Conservation (phyloP, 2,888 invertebrate species). For the Hirtodrosophila cameraria region DNA sequence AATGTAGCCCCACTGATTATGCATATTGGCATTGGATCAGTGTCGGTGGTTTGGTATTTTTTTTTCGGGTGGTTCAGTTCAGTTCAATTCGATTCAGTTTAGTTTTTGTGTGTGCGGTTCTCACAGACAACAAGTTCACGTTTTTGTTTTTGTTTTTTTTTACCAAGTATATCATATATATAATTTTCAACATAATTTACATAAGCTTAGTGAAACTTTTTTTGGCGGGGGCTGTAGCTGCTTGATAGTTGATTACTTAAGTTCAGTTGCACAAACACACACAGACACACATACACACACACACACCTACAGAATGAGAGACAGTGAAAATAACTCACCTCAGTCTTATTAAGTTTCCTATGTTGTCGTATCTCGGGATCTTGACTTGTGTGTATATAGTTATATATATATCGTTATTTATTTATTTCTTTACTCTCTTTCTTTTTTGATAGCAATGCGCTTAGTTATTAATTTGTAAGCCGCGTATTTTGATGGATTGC, state of each 20-base stretch:
- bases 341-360: slow-evolving; percentile 83
- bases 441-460: slow-evolving; percentile 28
- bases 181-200: slow-evolving; percentile 45
- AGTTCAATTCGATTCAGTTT: too few relatives aligned
- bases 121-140: slow-evolving; percentile 27
- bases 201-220: slow-evolving; percentile 64
- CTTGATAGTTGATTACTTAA: slow-evolving; percentile 6
- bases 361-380: slow-evolving; percentile 67
- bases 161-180: too few relatives aligned
- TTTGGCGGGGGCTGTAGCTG: slow-evolving; percentile 27
- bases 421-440: slow-evolving; percentile 5
- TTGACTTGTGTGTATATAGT: slow-evolving; percentile 38
- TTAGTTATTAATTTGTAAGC: slow-evolving; percentile 69
- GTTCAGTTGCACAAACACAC: not conserved
- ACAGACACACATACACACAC: not conserved
- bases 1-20: slow-evolving; percentile 45
- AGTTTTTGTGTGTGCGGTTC: slow-evolving; percentile 41
- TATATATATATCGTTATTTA: slow-evolving; percentile 19
- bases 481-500: slow-evolving; percentile 73
- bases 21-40: slow-evolving; percentile 60
- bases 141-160: not conserved
- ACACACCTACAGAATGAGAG: too few relatives aligned
- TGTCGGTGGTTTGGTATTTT: not conserved
- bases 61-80: slow-evolving; percentile 16
- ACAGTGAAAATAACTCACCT: slow-evolving; percentile 73